Percentiles rank a stretch among this genome's conserved stretches.
Conservation (phyloP, 2,888 invertebrate genomes). For the Parnassius apollo region DNA sequence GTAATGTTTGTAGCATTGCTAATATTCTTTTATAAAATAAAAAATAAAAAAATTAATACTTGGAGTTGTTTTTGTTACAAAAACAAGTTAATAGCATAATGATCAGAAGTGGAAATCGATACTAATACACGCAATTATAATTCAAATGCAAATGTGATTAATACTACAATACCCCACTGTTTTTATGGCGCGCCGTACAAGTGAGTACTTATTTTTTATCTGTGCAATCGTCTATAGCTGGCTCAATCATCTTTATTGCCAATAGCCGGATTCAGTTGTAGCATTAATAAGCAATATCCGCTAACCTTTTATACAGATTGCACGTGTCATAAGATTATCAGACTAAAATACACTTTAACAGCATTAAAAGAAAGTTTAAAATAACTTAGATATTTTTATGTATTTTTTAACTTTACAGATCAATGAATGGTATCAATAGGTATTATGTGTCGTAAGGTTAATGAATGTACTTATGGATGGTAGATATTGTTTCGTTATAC, state of each 20-base stretch:
- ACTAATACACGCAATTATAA: conserved; percentile 1
- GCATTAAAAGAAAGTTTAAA: conserved; percentile 7
- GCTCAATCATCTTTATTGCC: conserved; percentile 67
- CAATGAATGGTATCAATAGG: conserved; percentile 65
- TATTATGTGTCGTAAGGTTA: conserved; percentile 16
- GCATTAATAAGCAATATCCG: conserved; percentile 77
- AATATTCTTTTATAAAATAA: no score
- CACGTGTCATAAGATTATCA: conserved; percentile 49
- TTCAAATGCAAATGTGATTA: conserved; percentile 22
- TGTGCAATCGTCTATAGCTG: conserved; percentile 39
- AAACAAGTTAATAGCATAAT: no score
- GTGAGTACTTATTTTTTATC: conserved; percentile 30
- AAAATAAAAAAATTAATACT: no score
- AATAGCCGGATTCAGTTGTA: conserved; percentile 65
- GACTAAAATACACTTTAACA: conserved; percentile 35
- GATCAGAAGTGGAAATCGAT: background rate
- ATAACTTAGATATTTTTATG: conserved; percentile 10
- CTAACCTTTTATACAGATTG: conserved; percentile 63
- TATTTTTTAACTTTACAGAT: conserved; percentile 43
- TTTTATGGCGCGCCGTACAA: conserved; percentile 8
- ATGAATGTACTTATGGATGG: conserved; percentile 15
- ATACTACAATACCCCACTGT: conserved; percentile 13
- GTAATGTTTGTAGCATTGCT: no score
- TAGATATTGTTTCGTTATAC: background rate
- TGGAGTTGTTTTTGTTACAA: no score